Evolutionary conservation across 2,113 vertebrate genomes (phyloP).

Genomic region (Athene cunicularia): DNA sequence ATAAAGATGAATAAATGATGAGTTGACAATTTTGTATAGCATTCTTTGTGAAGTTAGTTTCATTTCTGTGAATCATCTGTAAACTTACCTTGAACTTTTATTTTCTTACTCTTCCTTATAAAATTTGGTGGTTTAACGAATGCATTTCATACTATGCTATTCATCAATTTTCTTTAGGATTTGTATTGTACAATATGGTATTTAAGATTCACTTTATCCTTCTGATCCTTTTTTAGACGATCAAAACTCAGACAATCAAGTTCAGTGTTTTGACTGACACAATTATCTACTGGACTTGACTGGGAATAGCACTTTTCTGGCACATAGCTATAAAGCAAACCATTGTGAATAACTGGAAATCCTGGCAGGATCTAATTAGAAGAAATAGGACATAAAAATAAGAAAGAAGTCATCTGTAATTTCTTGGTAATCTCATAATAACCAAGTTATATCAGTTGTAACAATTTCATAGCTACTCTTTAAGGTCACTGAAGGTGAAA

Average conservation of each 20-base stretch:
- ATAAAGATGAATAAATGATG: neutral
- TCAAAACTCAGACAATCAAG: neutral
- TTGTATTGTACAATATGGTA: neutral
- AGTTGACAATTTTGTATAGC: neutral
- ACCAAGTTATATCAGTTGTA: neutral
- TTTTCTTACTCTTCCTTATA: neutral
- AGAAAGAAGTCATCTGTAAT: neutral
- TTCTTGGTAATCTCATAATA: neutral
- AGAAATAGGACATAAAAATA: neutral
- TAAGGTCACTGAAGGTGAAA: slow-evolving; percentile 20
- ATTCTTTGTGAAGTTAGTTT: neutral
- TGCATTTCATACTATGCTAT: neutral
- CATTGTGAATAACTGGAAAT: slow-evolving; percentile 41
- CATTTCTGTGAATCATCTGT: neutral
- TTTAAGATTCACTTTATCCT: neutral
- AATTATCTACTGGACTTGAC: neutral
- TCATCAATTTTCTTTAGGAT: neutral
- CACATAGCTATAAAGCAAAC: neutral
- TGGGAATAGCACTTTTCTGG: neutral
- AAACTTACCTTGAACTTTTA: neutral
- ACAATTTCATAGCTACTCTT: neutral
- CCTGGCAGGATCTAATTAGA: slow-evolving; percentile 2
- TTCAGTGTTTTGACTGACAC: neutral
- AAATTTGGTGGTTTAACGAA: neutral
- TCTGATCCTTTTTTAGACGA: neutral